Conservation (phyloP, 2,888 invertebrate species). For the Adelognathus sp. region DNA sequence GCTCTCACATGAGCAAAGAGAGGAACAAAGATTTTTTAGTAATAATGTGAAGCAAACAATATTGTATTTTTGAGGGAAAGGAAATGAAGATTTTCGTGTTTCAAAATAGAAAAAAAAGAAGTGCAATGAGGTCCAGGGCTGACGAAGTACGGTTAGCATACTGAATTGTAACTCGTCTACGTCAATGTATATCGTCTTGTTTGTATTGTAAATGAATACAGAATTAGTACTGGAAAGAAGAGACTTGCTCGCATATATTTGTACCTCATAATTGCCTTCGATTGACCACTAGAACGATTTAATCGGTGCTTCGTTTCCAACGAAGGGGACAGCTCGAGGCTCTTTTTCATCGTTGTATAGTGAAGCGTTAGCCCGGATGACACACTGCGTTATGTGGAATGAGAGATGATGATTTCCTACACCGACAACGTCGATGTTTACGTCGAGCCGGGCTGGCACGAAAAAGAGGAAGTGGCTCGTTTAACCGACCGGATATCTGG, state of each 20-base stretch:
- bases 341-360: background rate
- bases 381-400: constrained; percentile 33
- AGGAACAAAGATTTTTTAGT: no score
- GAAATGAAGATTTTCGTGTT: no score
- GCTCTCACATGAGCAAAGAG: no score
- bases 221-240: background rate
- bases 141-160: no score
- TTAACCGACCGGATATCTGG: constrained; percentile 70
- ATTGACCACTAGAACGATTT: constrained; percentile 56
- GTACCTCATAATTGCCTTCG: constrained; percentile 35
- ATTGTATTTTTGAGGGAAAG: no score
- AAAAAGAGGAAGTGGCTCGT: constrained; percentile 72
- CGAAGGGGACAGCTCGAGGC: background rate
- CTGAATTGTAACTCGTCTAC: no score
- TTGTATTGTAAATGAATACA: no score
- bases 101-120: no score
- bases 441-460: constrained; percentile 33
- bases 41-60: no score
- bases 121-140: no score
- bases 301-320: constrained; percentile 37
- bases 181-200: no score
- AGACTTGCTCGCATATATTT: background rate
- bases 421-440: constrained; percentile 36
- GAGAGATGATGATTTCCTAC: constrained; percentile 46
- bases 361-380: constrained; percentile 40